phyloP scores from a whole-genome alignment of 2,888 invertebrate species.

The Cremastobaeus sp. region DNA sequence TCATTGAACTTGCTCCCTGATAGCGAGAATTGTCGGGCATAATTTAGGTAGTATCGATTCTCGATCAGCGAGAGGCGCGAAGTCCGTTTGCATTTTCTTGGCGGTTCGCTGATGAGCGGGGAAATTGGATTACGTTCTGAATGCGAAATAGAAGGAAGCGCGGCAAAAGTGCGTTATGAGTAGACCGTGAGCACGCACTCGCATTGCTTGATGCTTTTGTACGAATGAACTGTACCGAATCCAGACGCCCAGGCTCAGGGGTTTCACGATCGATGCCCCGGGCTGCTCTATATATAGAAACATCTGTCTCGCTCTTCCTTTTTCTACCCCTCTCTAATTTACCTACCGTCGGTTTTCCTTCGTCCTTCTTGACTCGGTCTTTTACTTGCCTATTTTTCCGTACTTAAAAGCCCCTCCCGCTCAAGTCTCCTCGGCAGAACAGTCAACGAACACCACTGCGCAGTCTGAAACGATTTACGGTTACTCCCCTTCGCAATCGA shows the following conservation, averaged over 20 bases:
- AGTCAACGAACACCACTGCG: no score
- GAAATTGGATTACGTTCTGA: slow-evolving; percentile 12
- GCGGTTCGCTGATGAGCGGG: neutral
- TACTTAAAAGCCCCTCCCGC: no score
- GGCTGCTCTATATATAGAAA: slow-evolving; percentile 69
- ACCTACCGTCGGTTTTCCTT: slow-evolving; percentile 50
- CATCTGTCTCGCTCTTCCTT: slow-evolving; percentile 38
- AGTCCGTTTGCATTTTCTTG: neutral
- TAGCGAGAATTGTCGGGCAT: no score
- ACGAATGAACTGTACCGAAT: slow-evolving; percentile 68
- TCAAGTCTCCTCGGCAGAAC: no score
- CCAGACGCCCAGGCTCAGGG: slow-evolving; percentile 72
- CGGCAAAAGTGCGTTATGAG: slow-evolving; percentile 38
- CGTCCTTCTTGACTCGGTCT: slow-evolving; percentile 53
- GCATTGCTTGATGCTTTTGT: slow-evolving; percentile 54
- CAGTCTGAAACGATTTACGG: no score
- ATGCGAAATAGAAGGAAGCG: slow-evolving; percentile 5
- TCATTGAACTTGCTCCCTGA: no score
- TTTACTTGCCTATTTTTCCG: no score
- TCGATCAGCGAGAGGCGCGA: no score
- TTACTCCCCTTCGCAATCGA: no score
- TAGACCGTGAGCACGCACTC: slow-evolving; percentile 28
- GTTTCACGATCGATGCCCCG: slow-evolving; percentile 75
- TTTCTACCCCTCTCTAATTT: slow-evolving; percentile 14
- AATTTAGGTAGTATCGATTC: no score